Conservation (phyloP, 2,888 invertebrate genomes). For the Phanerotoma sp. region DNA sequence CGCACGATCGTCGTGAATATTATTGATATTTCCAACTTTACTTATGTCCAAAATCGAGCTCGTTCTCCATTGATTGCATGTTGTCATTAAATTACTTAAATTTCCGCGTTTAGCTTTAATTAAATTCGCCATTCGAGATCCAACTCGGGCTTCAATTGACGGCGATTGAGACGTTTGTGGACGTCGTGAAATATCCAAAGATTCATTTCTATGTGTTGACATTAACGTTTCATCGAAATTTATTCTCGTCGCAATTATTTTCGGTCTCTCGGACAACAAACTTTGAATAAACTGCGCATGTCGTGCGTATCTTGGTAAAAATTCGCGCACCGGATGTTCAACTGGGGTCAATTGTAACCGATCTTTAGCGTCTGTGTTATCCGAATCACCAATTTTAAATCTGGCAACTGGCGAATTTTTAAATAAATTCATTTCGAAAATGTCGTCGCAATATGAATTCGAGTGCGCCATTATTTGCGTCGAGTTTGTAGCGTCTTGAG, state of each 20-base stretch:
- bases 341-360: conserved; percentile 47
- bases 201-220: conserved; percentile 24
- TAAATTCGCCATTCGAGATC: no score
- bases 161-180: neutral
- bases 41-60: no score
- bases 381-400: conserved; percentile 35
- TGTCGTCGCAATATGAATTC: conserved; percentile 9
- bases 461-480: neutral
- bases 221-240: conserved; percentile 32
- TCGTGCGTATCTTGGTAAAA: conserved; percentile 41
- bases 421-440: conserved; percentile 40
- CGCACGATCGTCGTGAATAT: conserved; percentile 35
- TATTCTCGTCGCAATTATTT: conserved; percentile 34
- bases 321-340: conserved; percentile 42
- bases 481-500: conserved; percentile 16
- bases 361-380: conserved; percentile 35
- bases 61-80: no score
- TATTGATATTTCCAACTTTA: conserved; percentile 33
- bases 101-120: neutral
- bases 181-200: conserved; percentile 4
- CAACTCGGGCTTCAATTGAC: conserved; percentile 2
- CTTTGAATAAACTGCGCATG: conserved; percentile 22
- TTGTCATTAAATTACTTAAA: neutral
- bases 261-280: conserved; percentile 29
- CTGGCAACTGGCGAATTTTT: conserved; percentile 46